Evolutionary conservation across 1,140 invertebrate genomes (phyloP).

Genomic region (Macrobrachium rosenbergii): DNA sequence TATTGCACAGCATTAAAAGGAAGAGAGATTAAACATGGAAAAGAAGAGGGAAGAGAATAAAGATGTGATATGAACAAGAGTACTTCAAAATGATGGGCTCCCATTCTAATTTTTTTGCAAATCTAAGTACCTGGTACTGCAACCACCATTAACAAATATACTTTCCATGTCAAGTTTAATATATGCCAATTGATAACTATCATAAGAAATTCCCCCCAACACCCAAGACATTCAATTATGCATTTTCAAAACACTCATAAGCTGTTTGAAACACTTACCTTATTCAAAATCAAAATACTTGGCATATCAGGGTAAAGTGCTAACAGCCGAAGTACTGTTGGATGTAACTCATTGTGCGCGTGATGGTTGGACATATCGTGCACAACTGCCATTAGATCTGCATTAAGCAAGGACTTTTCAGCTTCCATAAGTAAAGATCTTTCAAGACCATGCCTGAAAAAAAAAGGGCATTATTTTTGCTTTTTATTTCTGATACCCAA

Average conservation of each 20-base stretch:
- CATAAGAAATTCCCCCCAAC: too few species aligned
- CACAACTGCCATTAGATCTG: slow-evolving; percentile 87
- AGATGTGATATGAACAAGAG: neutral
- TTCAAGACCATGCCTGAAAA: slow-evolving; percentile 71
- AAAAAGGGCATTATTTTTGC: neutral
- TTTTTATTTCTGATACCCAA: neutral
- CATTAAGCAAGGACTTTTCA: slow-evolving; percentile 77
- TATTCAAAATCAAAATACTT: slow-evolving; percentile 89
- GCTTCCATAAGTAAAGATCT: slow-evolving; percentile 78
- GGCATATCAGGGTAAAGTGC: slow-evolving; percentile 77
- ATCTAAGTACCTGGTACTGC: too few species aligned
- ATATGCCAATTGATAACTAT: too few species aligned
- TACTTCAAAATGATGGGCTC: neutral
- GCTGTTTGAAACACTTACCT: slow-evolving; percentile 74
- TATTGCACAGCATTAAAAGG: neutral
- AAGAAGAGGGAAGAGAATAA: neutral
- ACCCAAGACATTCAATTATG: too few species aligned
- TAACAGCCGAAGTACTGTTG: slow-evolving; percentile 80
- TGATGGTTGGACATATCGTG: slow-evolving; percentile 85
- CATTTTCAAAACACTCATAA: too few species aligned
- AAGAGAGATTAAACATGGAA: neutral
- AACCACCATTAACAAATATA: too few species aligned
- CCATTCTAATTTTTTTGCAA: too few species aligned
- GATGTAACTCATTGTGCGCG: slow-evolving; percentile 78
- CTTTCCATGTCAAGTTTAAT: too few species aligned